Evolutionary conservation across 1,140 invertebrate species (phyloP), one percentile per base, ranked within the genome.

Genomic region (Anastrepha ludens): DNA sequence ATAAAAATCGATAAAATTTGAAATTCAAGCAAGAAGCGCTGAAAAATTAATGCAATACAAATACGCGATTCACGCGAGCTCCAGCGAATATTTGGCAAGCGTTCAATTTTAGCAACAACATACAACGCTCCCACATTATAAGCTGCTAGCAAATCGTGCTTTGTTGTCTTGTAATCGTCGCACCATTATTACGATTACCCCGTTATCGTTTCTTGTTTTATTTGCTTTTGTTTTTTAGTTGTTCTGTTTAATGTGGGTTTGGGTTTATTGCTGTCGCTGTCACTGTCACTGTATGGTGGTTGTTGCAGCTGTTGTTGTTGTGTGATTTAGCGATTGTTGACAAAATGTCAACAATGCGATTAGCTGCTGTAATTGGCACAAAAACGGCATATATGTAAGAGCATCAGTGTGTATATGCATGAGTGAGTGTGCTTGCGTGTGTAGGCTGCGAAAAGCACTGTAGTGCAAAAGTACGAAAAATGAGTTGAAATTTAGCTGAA

Each of bases 331-430:
- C 0, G 47, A 20, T 81, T 81, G 74, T 81, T 81, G 74, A 81
- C 74, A 81, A 81, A 81, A 81, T 81, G 74, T 81, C 74, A 81
- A 81, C 74, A 81, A 55, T 81, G 47, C 47, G 74, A 81, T 81
- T 81, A 81, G 74, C 74, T 55, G 74, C 74, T 55, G 74, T 81
- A 81, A 81, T 81, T 81, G 74, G 74, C 15, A 50, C 55, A 81
- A 20, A 55, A 62, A n/a, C 50, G 47, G 47, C 67, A 74, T 47
- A 41, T 7, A 62, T 58, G 0, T 58, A 13, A 7, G 5, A 5
- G 41, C 17, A 11, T 11, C 8, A 15, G 47, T 17, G 47, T 1
- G 7, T 20, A 41, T 9, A 20, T 50, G n/a, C 20, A n/a, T 55
- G 74, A 50, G 17, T 55, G 47, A 55, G 74, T 55, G 7, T 50